phyloP scores from a whole-genome alignment of 1,140 invertebrate genomes.

The Bombus affinis region DNA sequence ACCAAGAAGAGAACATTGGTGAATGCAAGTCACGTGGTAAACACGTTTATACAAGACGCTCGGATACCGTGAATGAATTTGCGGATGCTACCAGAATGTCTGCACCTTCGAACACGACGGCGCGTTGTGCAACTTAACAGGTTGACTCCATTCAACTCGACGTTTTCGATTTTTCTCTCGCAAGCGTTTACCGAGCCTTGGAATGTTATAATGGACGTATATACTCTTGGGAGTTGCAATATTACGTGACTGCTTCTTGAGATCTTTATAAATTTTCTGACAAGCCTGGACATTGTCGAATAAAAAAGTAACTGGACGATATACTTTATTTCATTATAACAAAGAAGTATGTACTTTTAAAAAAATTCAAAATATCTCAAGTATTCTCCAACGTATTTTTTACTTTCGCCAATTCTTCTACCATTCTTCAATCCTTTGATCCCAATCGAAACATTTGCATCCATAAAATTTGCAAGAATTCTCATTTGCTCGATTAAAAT shows the following conservation, averaged over 20 bases:
- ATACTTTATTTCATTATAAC: too few species aligned
- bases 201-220: neutral
- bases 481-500: neutral
- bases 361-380: too few species aligned
- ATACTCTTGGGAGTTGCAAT: neutral
- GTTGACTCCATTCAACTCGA: neutral
- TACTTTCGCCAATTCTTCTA: neutral
- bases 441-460: neutral
- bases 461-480: neutral
- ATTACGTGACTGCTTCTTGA: neutral
- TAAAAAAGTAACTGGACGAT: neutral
- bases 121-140: slow-evolving; percentile 13
- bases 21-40: slow-evolving; percentile 69
- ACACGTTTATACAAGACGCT: slow-evolving; percentile 59
- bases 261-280: neutral
- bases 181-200: neutral
- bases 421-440: neutral
- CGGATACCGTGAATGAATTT: slow-evolving; percentile 53
- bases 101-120: slow-evolving; percentile 43
- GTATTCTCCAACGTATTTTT: neutral
- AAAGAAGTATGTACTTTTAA: too few species aligned
- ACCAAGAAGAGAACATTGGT: slow-evolving; percentile 56
- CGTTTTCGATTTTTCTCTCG: neutral
- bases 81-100: slow-evolving; percentile 54
- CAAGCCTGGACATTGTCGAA: neutral